Percentiles rank a stretch among this genome's conserved stretches.
Evolutionary conservation across 2,888 invertebrate species (phyloP).

Genomic region (Zootermopsis nevadensis): DNA sequence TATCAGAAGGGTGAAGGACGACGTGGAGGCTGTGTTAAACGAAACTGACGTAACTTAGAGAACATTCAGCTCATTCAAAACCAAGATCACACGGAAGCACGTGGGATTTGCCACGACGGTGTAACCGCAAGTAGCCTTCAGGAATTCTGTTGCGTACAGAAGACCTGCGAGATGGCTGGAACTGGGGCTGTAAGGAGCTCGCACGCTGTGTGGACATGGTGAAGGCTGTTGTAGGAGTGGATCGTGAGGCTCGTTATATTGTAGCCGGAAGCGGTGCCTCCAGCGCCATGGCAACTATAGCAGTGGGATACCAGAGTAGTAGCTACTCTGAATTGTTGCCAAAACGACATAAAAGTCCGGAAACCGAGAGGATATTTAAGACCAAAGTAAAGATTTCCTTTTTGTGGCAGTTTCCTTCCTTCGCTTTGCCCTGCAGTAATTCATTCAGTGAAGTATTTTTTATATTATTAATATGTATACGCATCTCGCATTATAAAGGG

Average conservation of each 20-base stretch:
- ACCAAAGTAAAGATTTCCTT: conserved; percentile 28
- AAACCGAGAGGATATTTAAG: conserved; percentile 29
- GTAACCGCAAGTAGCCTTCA: background rate
- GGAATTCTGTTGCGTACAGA: background rate
- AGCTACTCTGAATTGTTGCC: background rate
- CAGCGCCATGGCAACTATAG: conserved; percentile 8
- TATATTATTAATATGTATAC: too few species aligned
- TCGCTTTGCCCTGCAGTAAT: background rate
- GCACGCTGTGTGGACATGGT: background rate
- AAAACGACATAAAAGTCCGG: background rate
- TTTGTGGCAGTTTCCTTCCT: background rate
- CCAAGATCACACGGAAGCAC: background rate
- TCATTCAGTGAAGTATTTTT: too few species aligned
- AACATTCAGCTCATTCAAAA: background rate
- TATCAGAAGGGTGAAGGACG: background rate
- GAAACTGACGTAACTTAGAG: background rate
- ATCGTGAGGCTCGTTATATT: conserved; percentile 19
- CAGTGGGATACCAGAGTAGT: conserved; percentile 16
- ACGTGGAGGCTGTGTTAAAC: background rate
- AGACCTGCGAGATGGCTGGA: background rate
- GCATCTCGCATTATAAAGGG: too few species aligned
- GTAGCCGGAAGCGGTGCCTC: conserved; percentile 11
- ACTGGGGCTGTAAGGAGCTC: background rate
- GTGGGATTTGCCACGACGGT: background rate
- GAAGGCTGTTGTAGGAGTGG: background rate